phyloP scores from a whole-genome alignment of 1,140 invertebrate species.

The Saccostrea echinata region DNA sequence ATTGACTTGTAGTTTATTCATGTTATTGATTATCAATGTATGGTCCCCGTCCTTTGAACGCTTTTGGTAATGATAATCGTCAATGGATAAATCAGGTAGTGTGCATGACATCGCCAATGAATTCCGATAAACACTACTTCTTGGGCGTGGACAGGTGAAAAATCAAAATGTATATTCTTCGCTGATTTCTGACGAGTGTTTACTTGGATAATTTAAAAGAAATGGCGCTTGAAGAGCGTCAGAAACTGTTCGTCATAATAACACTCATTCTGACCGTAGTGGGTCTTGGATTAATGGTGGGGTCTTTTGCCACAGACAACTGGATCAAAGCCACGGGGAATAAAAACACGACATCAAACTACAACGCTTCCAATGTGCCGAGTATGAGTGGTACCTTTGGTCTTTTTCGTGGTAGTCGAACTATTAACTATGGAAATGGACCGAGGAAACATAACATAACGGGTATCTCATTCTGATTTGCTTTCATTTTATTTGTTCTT shows the following conservation, averaged over 20 bases:
- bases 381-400: constrained; percentile 62
- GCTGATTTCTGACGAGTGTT: neutral
- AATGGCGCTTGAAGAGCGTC: constrained; percentile 58
- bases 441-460: constrained; percentile 28
- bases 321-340: constrained; percentile 91
- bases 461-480: neutral
- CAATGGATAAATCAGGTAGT: constrained; percentile 1
- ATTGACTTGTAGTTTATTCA: neutral
- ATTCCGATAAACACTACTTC: neutral
- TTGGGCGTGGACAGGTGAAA: neutral
- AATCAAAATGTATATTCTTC: neutral
- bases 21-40: constrained; percentile 1
- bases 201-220: neutral
- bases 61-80: constrained; percentile 7
- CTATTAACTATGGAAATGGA: constrained; percentile 62
- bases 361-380: constrained; percentile 41
- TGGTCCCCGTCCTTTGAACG: constrained; percentile 1
- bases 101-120: neutral
- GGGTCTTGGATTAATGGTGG: constrained; percentile 89
- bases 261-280: constrained; percentile 93
- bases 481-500: too few relatives aligned
- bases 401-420: constrained; percentile 64
- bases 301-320: constrained; percentile 91
- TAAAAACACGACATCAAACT: constrained; percentile 76
- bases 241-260: constrained; percentile 87